These are phyloP conservation scores for Cyaniris semiargus DNA, from an alignment of 2,888 invertebrate genomes.

Conservation along the genomic window DNA sequence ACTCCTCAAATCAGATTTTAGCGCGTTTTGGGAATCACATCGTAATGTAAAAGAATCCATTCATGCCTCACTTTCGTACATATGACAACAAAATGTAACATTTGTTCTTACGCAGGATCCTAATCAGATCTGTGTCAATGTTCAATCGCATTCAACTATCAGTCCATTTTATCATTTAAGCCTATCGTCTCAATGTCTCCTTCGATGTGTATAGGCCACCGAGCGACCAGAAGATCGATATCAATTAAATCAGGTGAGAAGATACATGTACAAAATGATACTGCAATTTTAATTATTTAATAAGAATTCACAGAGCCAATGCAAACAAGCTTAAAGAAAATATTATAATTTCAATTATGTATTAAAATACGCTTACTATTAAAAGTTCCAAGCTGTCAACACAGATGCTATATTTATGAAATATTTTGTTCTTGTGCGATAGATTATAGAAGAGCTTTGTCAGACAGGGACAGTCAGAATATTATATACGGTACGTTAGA, in stretches of 20 bases:
- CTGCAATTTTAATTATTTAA: not conserved
- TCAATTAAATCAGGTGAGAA: conserved; percentile 19
- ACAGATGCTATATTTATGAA: too few species aligned
- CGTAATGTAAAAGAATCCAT: not conserved
- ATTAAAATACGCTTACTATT: too few species aligned
- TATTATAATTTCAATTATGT: too few species aligned
- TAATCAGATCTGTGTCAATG: conserved; percentile 1
- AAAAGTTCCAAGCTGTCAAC: too few species aligned
- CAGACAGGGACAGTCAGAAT: too few species aligned
- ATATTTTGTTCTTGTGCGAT: too few species aligned
- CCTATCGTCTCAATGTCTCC: conserved; percentile 17
- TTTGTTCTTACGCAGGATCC: not conserved
- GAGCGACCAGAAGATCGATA: conserved; percentile 10
- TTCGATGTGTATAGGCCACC: not conserved
- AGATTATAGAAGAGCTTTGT: too few species aligned
- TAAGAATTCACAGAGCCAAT: not conserved
- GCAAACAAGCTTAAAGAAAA: too few species aligned
- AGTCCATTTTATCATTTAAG: conserved; percentile 22
- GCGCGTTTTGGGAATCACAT: not conserved
- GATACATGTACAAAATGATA: conserved; percentile 2
- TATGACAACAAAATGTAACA: not conserved
- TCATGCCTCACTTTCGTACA: not conserved
- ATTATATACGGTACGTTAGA: too few species aligned
- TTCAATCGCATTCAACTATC: conserved; percentile 16
- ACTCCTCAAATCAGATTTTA: not conserved